Percentiles rank a stretch among this genome's conserved stretches.
These are phyloP conservation scores for Balanococcus diminutus DNA, from an alignment of 2,888 invertebrate genomes.

Conservation along the genomic window DNA sequence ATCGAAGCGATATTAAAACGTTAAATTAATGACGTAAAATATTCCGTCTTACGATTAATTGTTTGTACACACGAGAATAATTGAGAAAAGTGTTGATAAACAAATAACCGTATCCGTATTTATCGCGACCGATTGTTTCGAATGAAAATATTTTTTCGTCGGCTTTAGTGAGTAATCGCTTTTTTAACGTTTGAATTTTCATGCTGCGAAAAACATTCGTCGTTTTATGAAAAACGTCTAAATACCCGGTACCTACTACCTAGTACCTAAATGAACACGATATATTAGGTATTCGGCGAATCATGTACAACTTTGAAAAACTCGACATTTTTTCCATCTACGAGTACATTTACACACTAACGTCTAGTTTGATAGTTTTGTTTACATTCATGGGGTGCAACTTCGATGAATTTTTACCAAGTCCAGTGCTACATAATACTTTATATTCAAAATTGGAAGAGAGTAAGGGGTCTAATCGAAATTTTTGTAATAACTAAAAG, in stretches of 20 bases:
- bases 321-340: background rate
- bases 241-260: too few relatives aligned
- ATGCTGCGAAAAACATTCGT: background rate
- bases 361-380: too few relatives aligned
- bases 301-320: slow-evolving; percentile 58
- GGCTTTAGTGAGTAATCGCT: background rate
- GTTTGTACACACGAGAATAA: slow-evolving; percentile 58
- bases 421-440: too few relatives aligned
- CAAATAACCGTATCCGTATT: slow-evolving; percentile 64
- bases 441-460: too few relatives aligned
- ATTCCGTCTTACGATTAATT: slow-evolving; percentile 30
- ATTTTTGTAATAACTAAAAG: too few relatives aligned
- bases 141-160: background rate
- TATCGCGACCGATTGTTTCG: slow-evolving; percentile 63
- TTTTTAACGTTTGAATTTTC: background rate
- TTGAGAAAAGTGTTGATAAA: slow-evolving; percentile 63
- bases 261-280: too few relatives aligned
- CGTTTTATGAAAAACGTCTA: background rate
- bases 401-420: too few relatives aligned
- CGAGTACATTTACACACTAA: too few relatives aligned
- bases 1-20: background rate
- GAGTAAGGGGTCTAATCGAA: too few relatives aligned
- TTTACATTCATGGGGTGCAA: too few relatives aligned
- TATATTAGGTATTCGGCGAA: slow-evolving; percentile 58
- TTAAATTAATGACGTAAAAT: background rate